Percentiles rank a stretch among this genome's conserved stretches.
Evolutionary conservation across 2,797 vertebrate genomes (phyloP).

Genomic region (Sebastes taczanowskii): DNA sequence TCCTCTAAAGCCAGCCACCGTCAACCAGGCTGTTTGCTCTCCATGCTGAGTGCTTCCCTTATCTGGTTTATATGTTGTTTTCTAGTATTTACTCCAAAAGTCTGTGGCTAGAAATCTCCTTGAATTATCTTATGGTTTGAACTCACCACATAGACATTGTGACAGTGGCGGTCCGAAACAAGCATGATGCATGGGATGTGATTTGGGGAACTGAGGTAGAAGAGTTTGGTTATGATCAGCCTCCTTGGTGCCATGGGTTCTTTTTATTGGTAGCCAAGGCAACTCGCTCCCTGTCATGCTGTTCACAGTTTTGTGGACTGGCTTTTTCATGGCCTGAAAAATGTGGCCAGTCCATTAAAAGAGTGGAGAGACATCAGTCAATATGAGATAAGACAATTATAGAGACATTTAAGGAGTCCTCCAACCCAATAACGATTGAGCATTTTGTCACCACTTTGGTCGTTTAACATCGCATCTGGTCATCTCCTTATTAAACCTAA

Average conservation of each 20-base stretch:
- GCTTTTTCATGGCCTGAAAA: slow-evolving; percentile 39
- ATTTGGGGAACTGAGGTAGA: slow-evolving; percentile 40
- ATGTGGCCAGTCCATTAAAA: slow-evolving; percentile 11
- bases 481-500: neutral
- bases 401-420: slow-evolving; percentile 25
- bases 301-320: slow-evolving; percentile 27
- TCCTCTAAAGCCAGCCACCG: slow-evolving; percentile 43
- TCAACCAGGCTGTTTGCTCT: slow-evolving; percentile 37
- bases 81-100: slow-evolving; percentile 20
- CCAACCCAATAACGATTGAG: slow-evolving; percentile 5
- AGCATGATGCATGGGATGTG: slow-evolving; percentile 36
- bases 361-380: slow-evolving; percentile 17
- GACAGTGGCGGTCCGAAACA: slow-evolving; percentile 34
- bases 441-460: neutral
- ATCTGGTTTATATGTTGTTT: slow-evolving; percentile 23
- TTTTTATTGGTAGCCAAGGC: slow-evolving; percentile 32
- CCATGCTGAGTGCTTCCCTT: slow-evolving; percentile 6
- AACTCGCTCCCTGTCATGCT: slow-evolving; percentile 43
- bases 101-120: slow-evolving; percentile 14
- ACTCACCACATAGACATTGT: slow-evolving; percentile 16
- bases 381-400: slow-evolving; percentile 32
- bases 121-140: slow-evolving; percentile 36
- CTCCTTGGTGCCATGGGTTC: slow-evolving; percentile 13
- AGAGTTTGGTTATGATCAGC: slow-evolving; percentile 39
- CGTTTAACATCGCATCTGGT: neutral